These are phyloP conservation scores for Ophioderma brevispina DNA, from an alignment of 35 echinoderm and acorn worm genomes.

Conservation along the genomic window DNA sequence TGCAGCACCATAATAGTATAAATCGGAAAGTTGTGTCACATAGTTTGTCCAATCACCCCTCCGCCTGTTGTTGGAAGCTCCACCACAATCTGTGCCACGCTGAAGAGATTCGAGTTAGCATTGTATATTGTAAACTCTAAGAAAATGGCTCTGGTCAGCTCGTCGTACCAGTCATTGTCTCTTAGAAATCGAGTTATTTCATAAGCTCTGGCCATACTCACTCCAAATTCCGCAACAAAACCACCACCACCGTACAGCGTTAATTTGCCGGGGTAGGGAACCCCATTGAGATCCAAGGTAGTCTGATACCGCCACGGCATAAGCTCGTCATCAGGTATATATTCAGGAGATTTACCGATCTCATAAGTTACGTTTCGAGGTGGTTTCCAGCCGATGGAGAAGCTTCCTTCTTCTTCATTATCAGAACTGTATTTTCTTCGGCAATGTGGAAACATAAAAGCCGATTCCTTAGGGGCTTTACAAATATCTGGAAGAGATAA, in stretches of 20 bases:
- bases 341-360: not conserved
- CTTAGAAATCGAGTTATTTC: conserved; percentile 28
- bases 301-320: conserved; percentile 41
- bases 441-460: conserved; percentile 16
- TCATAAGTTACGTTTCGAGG: not conserved
- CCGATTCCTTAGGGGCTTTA: not conserved
- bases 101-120: conserved; percentile 67
- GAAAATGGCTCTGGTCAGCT: conserved; percentile 63
- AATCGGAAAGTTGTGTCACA: conserved; percentile 55
- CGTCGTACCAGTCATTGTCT: conserved; percentile 56
- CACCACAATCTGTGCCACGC: conserved; percentile 50
- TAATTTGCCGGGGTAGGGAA: conserved; percentile 43
- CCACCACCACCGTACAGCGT: conserved; percentile 51
- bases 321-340: conserved; percentile 1
- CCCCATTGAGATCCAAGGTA: conserved; percentile 28
- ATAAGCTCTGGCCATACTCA: conserved; percentile 1
- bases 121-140: conserved; percentile 73
- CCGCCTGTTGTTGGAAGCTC: conserved; percentile 52
- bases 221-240: conserved; percentile 53
- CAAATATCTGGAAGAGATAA: not conserved
- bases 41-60: not conserved
- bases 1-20: conserved; percentile 40
- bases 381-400: conserved; percentile 54
- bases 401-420: conserved; percentile 42
- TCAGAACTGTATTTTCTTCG: conserved; percentile 24